Base-by-base conservation (phyloP, 2,113 vertebrate species). In the Malurus melanocephalus region DNA sequence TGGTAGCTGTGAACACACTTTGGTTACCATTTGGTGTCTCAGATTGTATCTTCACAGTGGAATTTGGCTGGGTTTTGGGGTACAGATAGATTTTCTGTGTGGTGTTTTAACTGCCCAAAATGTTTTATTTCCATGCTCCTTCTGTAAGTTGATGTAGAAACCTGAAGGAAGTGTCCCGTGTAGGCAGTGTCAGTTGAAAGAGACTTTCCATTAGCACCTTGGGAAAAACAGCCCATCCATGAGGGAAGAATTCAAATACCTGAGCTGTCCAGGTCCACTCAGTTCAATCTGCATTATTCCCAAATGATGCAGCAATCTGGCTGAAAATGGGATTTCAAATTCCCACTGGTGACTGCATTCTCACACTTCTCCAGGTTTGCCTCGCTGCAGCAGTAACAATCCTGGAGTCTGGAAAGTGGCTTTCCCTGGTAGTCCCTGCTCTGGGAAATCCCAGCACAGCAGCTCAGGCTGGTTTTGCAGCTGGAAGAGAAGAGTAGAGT, bases 171-270 rank as follows among this genome's bases (percentile, higher is more conserved):
- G 17, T 11, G 51, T 56, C 51, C 13, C 0, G 2, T 51, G 51
- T 30, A 33, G 19, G 45, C 5, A 17, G 12, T 5, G 18, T 30
- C 57, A 5, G 3, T 2, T 15, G 42, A 6, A 43, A 52, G 48
- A 33, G 4, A 5, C 17, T 52, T 20, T 45, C 1, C 3, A 0
- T 3, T 3, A 43, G 3, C 5, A 2, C 30, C 42, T n/a, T 21
- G 28, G 22, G 6, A 26, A 32, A n/a, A 45, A 2, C n/a, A 72
- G 33, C 42, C 20, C 17, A 3, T 23, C 20, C 4, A 0, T 5
- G 32, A 22, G 6, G 52, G n/a, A 18, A 6, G 1, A 46, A 19
- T 13, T 35, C 57, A 52, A 27, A n/a, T 13, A 40, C 27, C 56
- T 20, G 52, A 59, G 13, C 51, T 59, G 21, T 4, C 35, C 69